A percentile compares a stretch with the other conserved stretches of the same genome.
phyloP scores from a whole-genome alignment of 2,113 vertebrate species.

The Lasiurus cinereus region DNA sequence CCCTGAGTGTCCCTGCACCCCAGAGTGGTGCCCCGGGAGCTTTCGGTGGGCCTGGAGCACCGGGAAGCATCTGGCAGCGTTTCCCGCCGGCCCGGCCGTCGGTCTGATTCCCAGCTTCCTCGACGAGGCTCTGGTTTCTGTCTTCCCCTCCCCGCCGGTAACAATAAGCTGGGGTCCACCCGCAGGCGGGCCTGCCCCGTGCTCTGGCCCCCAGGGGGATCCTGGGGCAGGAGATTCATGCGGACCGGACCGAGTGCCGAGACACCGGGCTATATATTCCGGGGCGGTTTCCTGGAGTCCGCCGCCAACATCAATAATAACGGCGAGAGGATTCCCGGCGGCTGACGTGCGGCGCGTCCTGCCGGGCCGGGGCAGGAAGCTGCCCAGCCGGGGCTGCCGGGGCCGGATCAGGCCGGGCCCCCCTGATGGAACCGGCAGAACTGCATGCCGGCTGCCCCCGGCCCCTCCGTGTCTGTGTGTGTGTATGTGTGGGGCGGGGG shows the following conservation, averaged over 20 bases:
- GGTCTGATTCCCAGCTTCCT: background rate
- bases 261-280: background rate
- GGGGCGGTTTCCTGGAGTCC: constrained; percentile 48
- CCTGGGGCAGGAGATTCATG: constrained; percentile 5
- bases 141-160: background rate
- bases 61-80: constrained; percentile 69
- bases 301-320: constrained; percentile 64
- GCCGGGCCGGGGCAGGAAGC: constrained; percentile 12
- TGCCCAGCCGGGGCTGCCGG: background rate
- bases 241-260: background rate
- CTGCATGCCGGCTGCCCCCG: background rate
- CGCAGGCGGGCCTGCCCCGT: background rate
- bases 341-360: background rate
- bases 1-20: constrained; percentile 31
- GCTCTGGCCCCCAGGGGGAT: constrained; percentile 7
- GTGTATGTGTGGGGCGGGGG: too few species aligned
- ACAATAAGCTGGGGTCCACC: constrained; percentile 19
- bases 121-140: background rate
- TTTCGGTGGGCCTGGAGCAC: background rate
- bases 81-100: background rate
- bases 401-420: background rate
- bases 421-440: background rate
- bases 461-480: too few species aligned
- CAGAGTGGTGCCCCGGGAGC: constrained; percentile 54
- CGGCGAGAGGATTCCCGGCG: constrained; percentile 10